Evolutionary conservation across 1,140 invertebrate species (phyloP).

Genomic region (Drosophila ambigua): DNA sequence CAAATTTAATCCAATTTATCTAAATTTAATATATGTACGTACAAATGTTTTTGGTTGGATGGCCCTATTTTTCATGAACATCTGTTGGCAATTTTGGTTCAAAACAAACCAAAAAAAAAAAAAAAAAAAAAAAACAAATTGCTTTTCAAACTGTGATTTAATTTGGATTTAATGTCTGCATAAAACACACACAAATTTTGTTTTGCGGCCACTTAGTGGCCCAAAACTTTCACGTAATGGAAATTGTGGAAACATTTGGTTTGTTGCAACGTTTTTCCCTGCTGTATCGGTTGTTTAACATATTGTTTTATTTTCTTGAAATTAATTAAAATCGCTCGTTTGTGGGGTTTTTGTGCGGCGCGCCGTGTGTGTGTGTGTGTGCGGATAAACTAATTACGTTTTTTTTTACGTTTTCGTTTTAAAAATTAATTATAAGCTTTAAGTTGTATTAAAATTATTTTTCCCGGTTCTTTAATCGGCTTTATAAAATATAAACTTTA

Average conservation of each 20-base stretch:
- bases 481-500: neutral
- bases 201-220: constrained; percentile 11
- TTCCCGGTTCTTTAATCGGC: constrained; percentile 2
- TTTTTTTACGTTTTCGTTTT: constrained; percentile 10
- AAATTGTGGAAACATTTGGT: neutral
- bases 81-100: neutral
- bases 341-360: constrained; percentile 3
- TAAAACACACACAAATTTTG: no score
- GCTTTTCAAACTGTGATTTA: constrained; percentile 4
- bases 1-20: no score
- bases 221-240: constrained; percentile 3
- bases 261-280: neutral
- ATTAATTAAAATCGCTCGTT: constrained; percentile 30
- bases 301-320: constrained; percentile 16
- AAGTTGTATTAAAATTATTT: constrained; percentile 13
- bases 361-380: no score
- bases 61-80: neutral
- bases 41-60: no score
- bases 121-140: constrained; percentile 7
- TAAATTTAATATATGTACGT: no score
- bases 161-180: constrained; percentile 17
- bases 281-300: neutral
- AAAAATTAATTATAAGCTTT: constrained; percentile 18
- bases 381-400: constrained; percentile 19
- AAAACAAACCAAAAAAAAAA: neutral